Conservation (phyloP, 53 echinoderm and acorn worm genomes). For the Paracentrotus lividus region DNA sequence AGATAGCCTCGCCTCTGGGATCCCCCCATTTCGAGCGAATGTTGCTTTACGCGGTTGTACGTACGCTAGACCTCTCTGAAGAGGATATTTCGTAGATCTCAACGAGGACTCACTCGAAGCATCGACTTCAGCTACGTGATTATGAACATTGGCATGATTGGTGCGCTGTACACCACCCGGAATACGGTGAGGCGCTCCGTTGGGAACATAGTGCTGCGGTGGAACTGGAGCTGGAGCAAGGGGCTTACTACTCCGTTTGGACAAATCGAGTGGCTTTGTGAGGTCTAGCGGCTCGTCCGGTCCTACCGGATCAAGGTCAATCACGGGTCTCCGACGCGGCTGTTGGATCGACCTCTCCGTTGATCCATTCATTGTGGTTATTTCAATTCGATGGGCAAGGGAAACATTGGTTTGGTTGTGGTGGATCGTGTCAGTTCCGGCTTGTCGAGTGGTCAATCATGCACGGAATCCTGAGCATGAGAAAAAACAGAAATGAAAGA, state of each 20-base stretch:
- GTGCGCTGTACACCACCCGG: background rate
- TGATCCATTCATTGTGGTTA: conserved; percentile 39
- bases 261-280: conserved; percentile 89
- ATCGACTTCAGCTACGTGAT: background rate
- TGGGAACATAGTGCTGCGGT: background rate
- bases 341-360: background rate
- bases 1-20: background rate
- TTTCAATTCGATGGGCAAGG: background rate
- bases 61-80: conserved; percentile 69
- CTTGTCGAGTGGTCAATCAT: conserved; percentile 8
- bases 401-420: conserved; percentile 24
- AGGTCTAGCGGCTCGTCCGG: conserved; percentile 81
- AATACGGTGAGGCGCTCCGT: background rate
- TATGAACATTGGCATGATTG: background rate
- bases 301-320: background rate
- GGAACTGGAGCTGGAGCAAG: too few relatives aligned
- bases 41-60: conserved; percentile 46
- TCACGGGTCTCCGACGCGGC: background rate
- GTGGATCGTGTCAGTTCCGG: background rate
- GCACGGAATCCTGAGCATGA: background rate
- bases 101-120: background rate
- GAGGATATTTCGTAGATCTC: conserved; percentile 36
- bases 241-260: conserved; percentile 49
- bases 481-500: background rate
- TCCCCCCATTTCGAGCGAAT: background rate